phyloP scores from a whole-genome alignment of 1,140 invertebrate species.

The Drosophila lacteicornis region DNA sequence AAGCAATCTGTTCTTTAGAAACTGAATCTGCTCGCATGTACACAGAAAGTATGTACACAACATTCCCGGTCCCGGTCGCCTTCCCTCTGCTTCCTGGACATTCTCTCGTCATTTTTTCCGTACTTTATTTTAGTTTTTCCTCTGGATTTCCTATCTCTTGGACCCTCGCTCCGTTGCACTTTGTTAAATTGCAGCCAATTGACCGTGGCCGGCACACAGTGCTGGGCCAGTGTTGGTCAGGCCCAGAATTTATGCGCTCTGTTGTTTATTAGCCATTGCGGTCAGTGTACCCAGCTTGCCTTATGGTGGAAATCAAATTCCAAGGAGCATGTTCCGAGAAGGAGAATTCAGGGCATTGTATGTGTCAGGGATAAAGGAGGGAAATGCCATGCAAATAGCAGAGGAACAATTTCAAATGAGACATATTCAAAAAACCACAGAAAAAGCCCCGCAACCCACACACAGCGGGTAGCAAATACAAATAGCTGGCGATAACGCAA shows the following conservation, averaged over 20 bases:
- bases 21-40: constrained; percentile 25
- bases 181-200: constrained; percentile 84
- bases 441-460: constrained; percentile 42
- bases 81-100: constrained; percentile 19
- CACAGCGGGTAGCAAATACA: constrained; percentile 65
- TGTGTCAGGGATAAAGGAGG: constrained; percentile 1
- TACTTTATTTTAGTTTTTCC: constrained; percentile 37
- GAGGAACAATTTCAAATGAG: constrained; percentile 77
- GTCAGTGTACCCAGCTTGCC: constrained; percentile 58
- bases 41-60: constrained; percentile 27
- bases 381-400: constrained; percentile 68
- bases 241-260: constrained; percentile 70
- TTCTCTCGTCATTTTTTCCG: constrained; percentile 45
- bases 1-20: constrained; percentile 31
- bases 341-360: constrained; percentile 1
- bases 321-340: constrained; percentile 31
- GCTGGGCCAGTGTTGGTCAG: background rate
- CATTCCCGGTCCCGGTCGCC: constrained; percentile 12
- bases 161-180: constrained; percentile 73
- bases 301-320: constrained; percentile 71
- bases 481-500: constrained; percentile 61
- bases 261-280: constrained; percentile 79
- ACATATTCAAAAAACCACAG: constrained; percentile 77
- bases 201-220: constrained; percentile 57
- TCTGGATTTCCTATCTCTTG: constrained; percentile 38